Evolutionary conservation across 2,888 invertebrate genomes (phyloP).

Genomic region (Drosophila subsilvestris): DNA sequence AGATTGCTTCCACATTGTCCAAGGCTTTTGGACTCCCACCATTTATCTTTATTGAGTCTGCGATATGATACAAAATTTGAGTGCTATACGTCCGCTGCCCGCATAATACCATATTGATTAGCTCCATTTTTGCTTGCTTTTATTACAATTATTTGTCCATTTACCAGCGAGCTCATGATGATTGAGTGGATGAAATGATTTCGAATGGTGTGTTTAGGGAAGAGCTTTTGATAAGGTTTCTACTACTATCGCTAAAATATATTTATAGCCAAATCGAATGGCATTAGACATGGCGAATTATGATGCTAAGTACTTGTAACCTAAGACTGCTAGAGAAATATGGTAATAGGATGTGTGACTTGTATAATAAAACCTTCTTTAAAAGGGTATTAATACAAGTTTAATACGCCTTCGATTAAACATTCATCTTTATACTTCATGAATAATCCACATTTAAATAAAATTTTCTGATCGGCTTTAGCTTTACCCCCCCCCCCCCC

Average conservation of each 20-base stretch:
- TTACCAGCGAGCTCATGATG: constrained; percentile 30
- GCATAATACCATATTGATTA: constrained; percentile 21
- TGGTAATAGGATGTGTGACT: too few relatives aligned
- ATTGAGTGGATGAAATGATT: constrained; percentile 16
- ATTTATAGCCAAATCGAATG: constrained; percentile 1
- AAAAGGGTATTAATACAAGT: too few relatives aligned
- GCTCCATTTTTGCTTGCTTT: constrained; percentile 18
- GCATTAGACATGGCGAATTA: background rate
- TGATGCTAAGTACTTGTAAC: background rate
- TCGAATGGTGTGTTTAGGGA: background rate
- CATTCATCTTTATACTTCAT: too few relatives aligned
- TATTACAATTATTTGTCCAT: constrained; percentile 17
- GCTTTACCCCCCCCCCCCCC: background rate
- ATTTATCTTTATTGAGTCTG: constrained; percentile 30
- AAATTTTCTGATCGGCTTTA: background rate
- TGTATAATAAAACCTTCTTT: too few relatives aligned
- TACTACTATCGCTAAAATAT: background rate
- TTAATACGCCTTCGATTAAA: too few relatives aligned
- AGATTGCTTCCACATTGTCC: constrained; percentile 9
- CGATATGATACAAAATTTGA: constrained; percentile 7
- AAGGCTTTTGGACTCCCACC: constrained; percentile 15
- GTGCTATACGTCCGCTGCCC: background rate
- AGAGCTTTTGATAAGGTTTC: too few relatives aligned
- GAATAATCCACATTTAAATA: background rate
- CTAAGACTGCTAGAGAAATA: too few relatives aligned